Percentiles rank a stretch among this genome's conserved stretches.
These are phyloP conservation scores for Elysia chlorotica DNA, from an alignment of 1,140 invertebrate species.

Conservation along the genomic window DNA sequence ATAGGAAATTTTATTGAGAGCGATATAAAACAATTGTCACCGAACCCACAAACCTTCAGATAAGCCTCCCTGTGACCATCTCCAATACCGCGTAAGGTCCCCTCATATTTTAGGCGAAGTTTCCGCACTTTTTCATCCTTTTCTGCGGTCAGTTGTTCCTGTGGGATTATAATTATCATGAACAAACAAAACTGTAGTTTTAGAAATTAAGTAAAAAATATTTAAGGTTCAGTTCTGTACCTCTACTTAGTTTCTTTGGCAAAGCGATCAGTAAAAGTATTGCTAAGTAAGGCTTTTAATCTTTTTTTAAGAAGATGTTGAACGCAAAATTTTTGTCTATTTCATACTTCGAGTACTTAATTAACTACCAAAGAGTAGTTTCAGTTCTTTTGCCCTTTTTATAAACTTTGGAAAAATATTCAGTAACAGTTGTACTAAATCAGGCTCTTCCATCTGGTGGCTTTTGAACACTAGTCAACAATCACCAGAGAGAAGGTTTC, in stretches of 20 bases:
- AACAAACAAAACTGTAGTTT: too few relatives aligned
- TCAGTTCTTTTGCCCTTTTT: too few relatives aligned
- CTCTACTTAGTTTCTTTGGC: too few relatives aligned
- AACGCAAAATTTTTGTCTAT: background rate
- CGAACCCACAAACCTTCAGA: constrained; percentile 22
- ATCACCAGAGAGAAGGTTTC: too few relatives aligned
- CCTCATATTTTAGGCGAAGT: constrained; percentile 52
- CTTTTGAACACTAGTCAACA: too few relatives aligned
- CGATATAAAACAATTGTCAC: too few relatives aligned
- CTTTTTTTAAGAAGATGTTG: background rate
- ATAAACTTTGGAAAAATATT: too few relatives aligned
- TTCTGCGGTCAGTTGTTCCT: constrained; percentile 49
- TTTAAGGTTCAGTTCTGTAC: background rate
- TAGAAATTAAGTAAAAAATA: constrained; percentile 4
- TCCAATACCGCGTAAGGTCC: constrained; percentile 49
- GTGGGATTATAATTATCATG: background rate
- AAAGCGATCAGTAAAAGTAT: background rate
- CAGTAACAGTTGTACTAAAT: too few relatives aligned
- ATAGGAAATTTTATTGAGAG: background rate
- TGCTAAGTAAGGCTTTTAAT: background rate
- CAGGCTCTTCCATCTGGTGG: too few relatives aligned
- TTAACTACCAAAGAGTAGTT: too few relatives aligned
- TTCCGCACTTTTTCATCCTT: constrained; percentile 49
- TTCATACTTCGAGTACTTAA: too few relatives aligned
- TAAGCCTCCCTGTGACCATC: constrained; percentile 35